Evolutionary conservation across 1,140 invertebrate species (phyloP), one percentile per base, ranked within the genome.

Genomic region (Pygmarrhopalites habei): DNA sequence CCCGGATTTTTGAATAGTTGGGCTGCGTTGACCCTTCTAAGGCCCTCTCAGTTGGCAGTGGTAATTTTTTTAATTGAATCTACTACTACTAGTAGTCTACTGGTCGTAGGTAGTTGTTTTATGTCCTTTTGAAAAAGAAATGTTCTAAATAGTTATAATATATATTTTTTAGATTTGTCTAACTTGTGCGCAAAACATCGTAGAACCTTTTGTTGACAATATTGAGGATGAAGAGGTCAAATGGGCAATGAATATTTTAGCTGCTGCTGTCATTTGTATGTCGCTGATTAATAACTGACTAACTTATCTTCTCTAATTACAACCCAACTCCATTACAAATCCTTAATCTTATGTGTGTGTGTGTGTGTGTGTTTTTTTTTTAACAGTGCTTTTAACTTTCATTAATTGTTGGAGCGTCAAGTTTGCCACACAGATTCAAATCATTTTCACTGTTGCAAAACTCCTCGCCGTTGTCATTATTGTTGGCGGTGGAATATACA

Each of bases 371-470:
- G 0, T 77, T 87, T 14, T 84, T 85, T 77, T 76, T 82, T 65
- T 67, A 68, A 30, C 55, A 65, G 64, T 56, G 25, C 30, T 35
- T 35, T 35, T 66, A 12, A 62, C 56, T 12, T 63, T 35, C 58
- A 51, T 63, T 25, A 67, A 63, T 30, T 63, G 65, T 32, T n/a
- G 32, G 14, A 67, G 65, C 29, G 51, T 56, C 1, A 53, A 46
- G 15, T 30, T 67, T 14, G 51, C 65, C 15, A 49, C 46, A 1
- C 23, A 44, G 17, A 83, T 95, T 0, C 91, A 95, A 72, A 95
- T 95, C 74, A 76, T 91, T 21, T 95, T 95, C 71, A 89, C 88
- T 0, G 80, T 86, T 1, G 90, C 87, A 69, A 96, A 96, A 79
- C 79, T 96, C 1, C 75, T 88, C 0, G 85, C 88, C 0, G 89